Percentiles rank a stretch among this genome's conserved stretches.
phyloP scores from a whole-genome alignment of 2,888 invertebrate species.

The Scaptomyza cyrtandrae region DNA sequence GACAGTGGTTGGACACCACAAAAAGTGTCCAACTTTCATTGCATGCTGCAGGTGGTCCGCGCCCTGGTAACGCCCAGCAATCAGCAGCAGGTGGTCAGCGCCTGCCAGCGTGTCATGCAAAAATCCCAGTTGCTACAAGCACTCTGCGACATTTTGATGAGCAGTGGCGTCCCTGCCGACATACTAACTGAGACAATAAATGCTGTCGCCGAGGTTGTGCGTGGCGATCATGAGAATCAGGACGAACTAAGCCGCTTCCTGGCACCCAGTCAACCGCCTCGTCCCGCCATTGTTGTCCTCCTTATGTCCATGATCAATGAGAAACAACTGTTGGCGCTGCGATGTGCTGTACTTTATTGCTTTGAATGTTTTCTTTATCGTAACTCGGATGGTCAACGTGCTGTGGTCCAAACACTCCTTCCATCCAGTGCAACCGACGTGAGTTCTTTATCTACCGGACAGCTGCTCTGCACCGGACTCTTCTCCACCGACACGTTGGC shows the following conservation, averaged over 20 bases:
- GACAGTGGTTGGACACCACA: conserved; percentile 95
- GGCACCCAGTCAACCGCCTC: conserved; percentile 96
- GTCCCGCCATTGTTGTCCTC: conserved; percentile 96
- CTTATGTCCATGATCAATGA: conserved; percentile 99
- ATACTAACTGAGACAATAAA: conserved; percentile 98
- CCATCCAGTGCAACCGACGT: conserved; percentile 93
- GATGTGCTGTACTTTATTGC: conserved; percentile 98
- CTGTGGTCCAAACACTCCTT: conserved; percentile 95
- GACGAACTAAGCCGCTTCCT: conserved; percentile 94
- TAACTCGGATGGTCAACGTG: conserved; percentile 94
- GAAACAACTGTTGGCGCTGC: conserved; percentile 94
- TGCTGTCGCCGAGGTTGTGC: conserved; percentile 96
- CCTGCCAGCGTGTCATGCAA: conserved; percentile 96
- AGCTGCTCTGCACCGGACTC: conserved; percentile 95
- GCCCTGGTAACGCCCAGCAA: conserved; percentile 97
- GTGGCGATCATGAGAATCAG: conserved; percentile 94
- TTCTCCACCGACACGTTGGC: conserved; percentile 94
- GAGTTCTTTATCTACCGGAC: conserved; percentile 91
- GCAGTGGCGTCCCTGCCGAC: conserved; percentile 97
- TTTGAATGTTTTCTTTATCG: conserved; percentile 98
- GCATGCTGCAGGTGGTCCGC: conserved; percentile 94
- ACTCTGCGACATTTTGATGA: conserved; percentile 96
- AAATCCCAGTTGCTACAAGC: conserved; percentile 92
- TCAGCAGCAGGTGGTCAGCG: conserved; percentile 91
- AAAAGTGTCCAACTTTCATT: conserved; percentile 96